Conservation (phyloP, 2,113 vertebrate species). For the Caranx ignobilis region DNA sequence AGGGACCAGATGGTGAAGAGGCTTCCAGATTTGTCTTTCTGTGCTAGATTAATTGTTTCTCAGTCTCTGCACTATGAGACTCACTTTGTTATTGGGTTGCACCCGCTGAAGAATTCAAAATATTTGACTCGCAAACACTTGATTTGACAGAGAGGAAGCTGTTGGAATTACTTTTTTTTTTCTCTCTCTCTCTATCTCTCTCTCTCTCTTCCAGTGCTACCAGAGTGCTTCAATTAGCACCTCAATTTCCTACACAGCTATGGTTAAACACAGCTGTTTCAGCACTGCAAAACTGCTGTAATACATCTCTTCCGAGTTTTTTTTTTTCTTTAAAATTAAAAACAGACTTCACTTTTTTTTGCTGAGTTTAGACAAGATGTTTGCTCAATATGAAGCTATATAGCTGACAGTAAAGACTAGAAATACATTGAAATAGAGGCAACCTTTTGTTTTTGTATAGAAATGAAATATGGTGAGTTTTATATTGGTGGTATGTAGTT, state of each 20-base stretch:
- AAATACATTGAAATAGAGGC: neutral
- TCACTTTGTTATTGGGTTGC: conserved; percentile 53
- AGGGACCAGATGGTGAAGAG: conserved; percentile 74
- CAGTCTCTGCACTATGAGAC: conserved; percentile 51
- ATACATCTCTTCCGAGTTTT: neutral
- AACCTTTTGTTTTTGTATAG: neutral
- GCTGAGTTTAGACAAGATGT: neutral
- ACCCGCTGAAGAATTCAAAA: conserved; percentile 47
- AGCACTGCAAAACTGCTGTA: neutral
- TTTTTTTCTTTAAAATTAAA: neutral
- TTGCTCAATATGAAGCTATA: neutral
- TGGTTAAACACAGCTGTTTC: neutral
- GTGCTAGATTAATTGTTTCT: conserved; percentile 70
- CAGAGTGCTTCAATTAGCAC: conserved; percentile 40
- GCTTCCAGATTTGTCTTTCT: conserved; percentile 68
- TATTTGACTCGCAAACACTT: conserved; percentile 58
- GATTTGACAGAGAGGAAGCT: conserved; percentile 39
- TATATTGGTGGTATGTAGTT: too few species aligned
- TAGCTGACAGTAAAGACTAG: neutral
- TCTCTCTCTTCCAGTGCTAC: neutral
- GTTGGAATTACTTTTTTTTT: conserved; percentile 4
- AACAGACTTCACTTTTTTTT: neutral
- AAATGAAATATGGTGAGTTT: too few species aligned
- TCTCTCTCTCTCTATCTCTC: neutral
- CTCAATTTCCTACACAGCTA: conserved; percentile 14